phyloP scores from a whole-genome alignment of 2,113 vertebrate species.

The Eublepharis macularius region DNA sequence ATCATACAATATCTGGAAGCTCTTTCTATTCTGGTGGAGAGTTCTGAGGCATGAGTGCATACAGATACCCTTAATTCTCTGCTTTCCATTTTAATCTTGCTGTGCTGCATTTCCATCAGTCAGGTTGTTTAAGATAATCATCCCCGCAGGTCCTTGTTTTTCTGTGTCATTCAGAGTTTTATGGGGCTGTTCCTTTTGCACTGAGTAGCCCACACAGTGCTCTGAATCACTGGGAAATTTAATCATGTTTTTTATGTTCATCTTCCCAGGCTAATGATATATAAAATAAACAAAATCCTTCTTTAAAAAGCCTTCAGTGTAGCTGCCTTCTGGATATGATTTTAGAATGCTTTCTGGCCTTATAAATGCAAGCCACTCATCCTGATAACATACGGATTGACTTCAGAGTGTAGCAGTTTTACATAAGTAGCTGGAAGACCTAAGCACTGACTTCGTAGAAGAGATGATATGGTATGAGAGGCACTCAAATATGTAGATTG shows the following conservation, averaged over 20 bases:
- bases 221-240: constrained; percentile 59
- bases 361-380: neutral
- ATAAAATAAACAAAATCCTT: constrained; percentile 38
- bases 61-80: constrained; percentile 35
- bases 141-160: constrained; percentile 31
- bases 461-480: constrained; percentile 12
- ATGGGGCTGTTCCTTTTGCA: constrained; percentile 38
- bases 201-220: constrained; percentile 35
- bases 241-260: constrained; percentile 40
- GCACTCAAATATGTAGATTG: constrained; percentile 6
- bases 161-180: constrained; percentile 47
- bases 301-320: constrained; percentile 13
- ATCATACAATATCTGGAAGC: neutral
- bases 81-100: constrained; percentile 38
- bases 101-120: constrained; percentile 46
- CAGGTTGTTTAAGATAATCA: constrained; percentile 61
- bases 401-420: neutral
- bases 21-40: neutral
- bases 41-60: neutral
- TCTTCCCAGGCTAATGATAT: constrained; percentile 30
- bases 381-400: neutral
- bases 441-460: neutral
- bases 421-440: neutral
- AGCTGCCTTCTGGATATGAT: constrained; percentile 8
- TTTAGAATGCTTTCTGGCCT: neutral